Percentiles rank a stretch among this genome's conserved stretches.
Conservation (phyloP, 2,113 vertebrate species). For the Salminus brasiliensis region DNA sequence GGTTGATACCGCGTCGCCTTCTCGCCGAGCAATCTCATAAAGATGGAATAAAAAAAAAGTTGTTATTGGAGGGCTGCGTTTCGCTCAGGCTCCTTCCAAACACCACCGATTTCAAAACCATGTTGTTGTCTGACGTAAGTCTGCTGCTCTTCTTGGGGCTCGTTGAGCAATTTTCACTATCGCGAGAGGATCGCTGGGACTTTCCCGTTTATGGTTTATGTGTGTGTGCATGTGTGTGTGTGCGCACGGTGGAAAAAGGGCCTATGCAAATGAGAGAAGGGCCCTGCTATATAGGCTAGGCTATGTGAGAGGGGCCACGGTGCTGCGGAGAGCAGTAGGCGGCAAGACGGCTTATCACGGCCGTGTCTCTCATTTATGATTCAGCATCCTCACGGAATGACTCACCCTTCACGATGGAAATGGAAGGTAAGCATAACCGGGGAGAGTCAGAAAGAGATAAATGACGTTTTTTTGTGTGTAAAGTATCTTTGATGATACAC, state of each 20-base stretch:
- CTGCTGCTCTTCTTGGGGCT: conserved; percentile 27
- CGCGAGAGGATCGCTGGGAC: conserved; percentile 46
- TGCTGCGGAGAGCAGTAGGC: conserved; percentile 32
- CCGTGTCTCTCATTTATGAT: conserved; percentile 28
- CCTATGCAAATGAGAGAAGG: conserved; percentile 57
- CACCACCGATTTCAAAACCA: conserved; percentile 2
- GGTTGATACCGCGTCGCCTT: conserved; percentile 20
- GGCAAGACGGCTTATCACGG: conserved; percentile 22
- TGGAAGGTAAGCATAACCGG: not conserved
- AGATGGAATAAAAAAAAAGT: conserved; percentile 20
- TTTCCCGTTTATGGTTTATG: conserved; percentile 47
- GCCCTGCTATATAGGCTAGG: conserved; percentile 48
- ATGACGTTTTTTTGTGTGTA: not conserved
- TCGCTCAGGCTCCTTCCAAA: not conserved
- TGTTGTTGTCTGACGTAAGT: conserved; percentile 20
- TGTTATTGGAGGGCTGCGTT: not conserved
- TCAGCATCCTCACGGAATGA: conserved; percentile 34
- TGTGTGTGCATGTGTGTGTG: not conserved
- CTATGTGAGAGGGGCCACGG: conserved; percentile 2
- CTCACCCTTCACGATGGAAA: not conserved
- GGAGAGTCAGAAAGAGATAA: not conserved
- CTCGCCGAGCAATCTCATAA: conserved; percentile 30
- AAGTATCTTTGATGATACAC: not conserved
- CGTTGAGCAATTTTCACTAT: conserved; percentile 37
- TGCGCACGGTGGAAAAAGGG: conserved; percentile 58